Base-by-base conservation (phyloP, 2,797 vertebrate genomes). In the Avahi laniger region DNA sequence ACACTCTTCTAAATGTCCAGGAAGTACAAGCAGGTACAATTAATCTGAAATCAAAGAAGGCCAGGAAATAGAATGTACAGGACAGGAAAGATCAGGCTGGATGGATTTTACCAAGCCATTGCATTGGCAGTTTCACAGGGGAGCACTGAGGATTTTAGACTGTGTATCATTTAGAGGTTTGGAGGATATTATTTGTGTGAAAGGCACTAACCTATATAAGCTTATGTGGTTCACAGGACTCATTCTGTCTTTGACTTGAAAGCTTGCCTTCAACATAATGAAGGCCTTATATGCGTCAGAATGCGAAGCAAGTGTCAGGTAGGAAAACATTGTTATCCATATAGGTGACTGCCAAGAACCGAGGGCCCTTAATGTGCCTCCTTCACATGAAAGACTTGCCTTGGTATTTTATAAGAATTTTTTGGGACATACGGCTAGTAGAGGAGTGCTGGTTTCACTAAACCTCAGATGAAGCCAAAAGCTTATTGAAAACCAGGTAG, bases 171-270 rank as follows among this genome's bases (percentile, higher is more conserved):
- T 35, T 50, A 50, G 61, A 78, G 41, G 14, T 89, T 84, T 33
- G 13, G 48, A 63, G 11, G 35, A 52, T 46, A 41, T 41, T 52
- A 6, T 52, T 75, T 57, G 26, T 38, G 63, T 86, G 50, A 85
- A 95, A 94, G 92, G 63, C 11, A 30, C 18, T 50, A n/a, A 59
- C 38, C 59, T 87, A 13, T 22, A 30, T 59, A 92, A 50, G 46
- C 33, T 46, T 86, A 2, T 46, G 4, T 69, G 30, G 46, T 63
- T 94, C 11, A 8, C 7, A 89, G 79, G 22, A 81, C 13, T 41
- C 28, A 38, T 65, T 89, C 41, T 35, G 22, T 38, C 30, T 95
- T 43, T 70, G 69, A 95, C 78, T 69, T 82, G 38, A 95, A 95
- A 57, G 8, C 54, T 79, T 52, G 33, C 15, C 15, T n/a, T 79